phyloP scores from a whole-genome alignment of 2,797 vertebrate species.

The Notoglanidium macrostoma region DNA sequence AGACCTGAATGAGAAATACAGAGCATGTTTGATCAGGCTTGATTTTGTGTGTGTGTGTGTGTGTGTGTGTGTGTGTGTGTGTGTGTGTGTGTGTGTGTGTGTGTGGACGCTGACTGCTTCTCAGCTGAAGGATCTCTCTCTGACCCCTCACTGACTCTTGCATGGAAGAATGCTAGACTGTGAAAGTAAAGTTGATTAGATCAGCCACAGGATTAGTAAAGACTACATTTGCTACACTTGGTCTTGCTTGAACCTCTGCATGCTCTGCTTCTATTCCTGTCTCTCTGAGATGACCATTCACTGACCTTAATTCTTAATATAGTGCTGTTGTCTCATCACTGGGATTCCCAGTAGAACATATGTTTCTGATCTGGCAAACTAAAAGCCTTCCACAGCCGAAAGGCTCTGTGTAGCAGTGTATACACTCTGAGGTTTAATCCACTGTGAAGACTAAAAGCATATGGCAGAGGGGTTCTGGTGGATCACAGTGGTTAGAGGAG shows the following conservation, averaged over 20 bases:
- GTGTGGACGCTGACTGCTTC: neutral
- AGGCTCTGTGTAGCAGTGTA: neutral
- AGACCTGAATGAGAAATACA: constrained; percentile 21
- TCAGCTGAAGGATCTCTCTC: constrained; percentile 19
- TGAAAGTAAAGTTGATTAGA: constrained; percentile 23
- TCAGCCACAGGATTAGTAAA: constrained; percentile 32
- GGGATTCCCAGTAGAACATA: constrained; percentile 2
- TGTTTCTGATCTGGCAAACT: neutral
- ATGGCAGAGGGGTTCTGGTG: neutral
- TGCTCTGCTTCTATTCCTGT: constrained; percentile 32
- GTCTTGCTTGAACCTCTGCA: constrained; percentile 26
- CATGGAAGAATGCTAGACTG: constrained; percentile 23
- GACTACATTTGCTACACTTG: constrained; percentile 20
- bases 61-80: constrained; percentile 19
- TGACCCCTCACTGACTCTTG: constrained; percentile 36
- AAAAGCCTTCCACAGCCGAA: neutral
- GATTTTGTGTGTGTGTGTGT: constrained; percentile 32
- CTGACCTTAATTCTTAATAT: constrained; percentile 14
- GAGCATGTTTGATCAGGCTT: constrained; percentile 37
- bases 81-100: constrained; percentile 17
- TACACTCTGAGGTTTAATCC: neutral
- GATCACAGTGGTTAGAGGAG: neutral
- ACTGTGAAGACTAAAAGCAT: neutral
- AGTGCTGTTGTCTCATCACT: neutral
- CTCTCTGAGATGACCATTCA: constrained; percentile 6